Evolutionary conservation across 2,888 invertebrate species (phyloP).

Genomic region (Luperina nickerlii): DNA sequence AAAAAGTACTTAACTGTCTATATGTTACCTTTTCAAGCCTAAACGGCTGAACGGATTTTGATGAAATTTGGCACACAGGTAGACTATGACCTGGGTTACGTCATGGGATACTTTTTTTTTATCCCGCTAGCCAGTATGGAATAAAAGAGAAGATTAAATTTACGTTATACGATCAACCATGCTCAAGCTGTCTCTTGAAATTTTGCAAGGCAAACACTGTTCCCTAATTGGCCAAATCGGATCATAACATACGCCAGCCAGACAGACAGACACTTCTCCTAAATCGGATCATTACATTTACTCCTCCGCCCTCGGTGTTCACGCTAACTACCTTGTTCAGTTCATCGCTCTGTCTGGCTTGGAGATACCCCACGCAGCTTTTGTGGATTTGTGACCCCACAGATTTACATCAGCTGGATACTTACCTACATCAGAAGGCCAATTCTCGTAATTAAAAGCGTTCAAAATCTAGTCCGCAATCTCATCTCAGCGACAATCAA

Average conservation of each 20-base stretch:
- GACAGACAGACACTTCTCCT: constrained; percentile 4
- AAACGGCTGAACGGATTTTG: too few species aligned
- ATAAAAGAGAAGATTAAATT: neutral
- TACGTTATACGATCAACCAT: neutral
- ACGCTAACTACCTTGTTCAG: constrained; percentile 14
- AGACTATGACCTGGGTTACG: too few species aligned
- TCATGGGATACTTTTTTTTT: neutral
- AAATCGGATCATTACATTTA: constrained; percentile 38
- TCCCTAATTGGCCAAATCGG: constrained; percentile 21
- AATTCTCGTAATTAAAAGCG: neutral
- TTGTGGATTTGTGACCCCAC: neutral
- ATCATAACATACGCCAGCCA: constrained; percentile 15
- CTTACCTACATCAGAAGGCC: neutral
- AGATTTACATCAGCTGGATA: neutral
- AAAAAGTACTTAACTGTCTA: too few species aligned
- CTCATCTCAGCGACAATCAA: neutral
- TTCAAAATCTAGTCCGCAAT: neutral
- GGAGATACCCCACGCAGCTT: constrained; percentile 14
- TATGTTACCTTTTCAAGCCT: too few species aligned
- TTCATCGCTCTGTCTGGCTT: constrained; percentile 37
- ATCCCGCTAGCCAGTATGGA: neutral
- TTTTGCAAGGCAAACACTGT: neutral
- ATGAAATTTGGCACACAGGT: too few species aligned
- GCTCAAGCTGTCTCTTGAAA: neutral
- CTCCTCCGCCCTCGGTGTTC: constrained; percentile 16